These are phyloP conservation scores for Melipona quadrifasciata DNA, from an alignment of 1,140 invertebrate species.

Conservation along the genomic window DNA sequence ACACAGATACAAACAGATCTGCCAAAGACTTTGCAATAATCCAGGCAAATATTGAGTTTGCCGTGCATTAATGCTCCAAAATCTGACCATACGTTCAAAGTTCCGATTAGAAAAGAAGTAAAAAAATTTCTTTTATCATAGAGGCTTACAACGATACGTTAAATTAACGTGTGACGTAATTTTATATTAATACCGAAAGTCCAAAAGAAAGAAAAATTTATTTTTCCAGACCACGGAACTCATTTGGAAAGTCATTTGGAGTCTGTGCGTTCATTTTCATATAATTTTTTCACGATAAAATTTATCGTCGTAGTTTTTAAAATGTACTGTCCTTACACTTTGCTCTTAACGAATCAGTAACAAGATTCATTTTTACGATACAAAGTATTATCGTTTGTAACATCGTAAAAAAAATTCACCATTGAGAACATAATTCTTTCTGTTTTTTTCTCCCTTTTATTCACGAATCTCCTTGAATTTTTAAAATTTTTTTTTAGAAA, in stretches of 20 bases:
- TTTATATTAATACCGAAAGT: too few species aligned
- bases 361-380: not conserved
- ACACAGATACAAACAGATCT: not conserved
- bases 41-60: not conserved
- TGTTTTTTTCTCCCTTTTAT: not conserved
- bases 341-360: not conserved
- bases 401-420: not conserved
- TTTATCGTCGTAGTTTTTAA: too few species aligned
- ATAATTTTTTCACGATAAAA: too few species aligned
- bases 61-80: not conserved
- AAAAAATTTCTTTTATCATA: too few species aligned
- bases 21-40: not conserved
- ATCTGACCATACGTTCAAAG: not conserved
- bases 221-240: too few species aligned
- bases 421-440: not conserved
- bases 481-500: not conserved
- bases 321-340: too few species aligned
- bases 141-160: too few species aligned
- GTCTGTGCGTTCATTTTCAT: too few species aligned
- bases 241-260: too few species aligned
- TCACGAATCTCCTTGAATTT: not conserved
- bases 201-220: too few species aligned
- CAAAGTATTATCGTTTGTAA: not conserved
- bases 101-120: too few species aligned
- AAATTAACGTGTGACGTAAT: too few species aligned